Base-by-base conservation (phyloP, 1,140 invertebrate genomes). In the Oryzaephilus surinamensis region DNA sequence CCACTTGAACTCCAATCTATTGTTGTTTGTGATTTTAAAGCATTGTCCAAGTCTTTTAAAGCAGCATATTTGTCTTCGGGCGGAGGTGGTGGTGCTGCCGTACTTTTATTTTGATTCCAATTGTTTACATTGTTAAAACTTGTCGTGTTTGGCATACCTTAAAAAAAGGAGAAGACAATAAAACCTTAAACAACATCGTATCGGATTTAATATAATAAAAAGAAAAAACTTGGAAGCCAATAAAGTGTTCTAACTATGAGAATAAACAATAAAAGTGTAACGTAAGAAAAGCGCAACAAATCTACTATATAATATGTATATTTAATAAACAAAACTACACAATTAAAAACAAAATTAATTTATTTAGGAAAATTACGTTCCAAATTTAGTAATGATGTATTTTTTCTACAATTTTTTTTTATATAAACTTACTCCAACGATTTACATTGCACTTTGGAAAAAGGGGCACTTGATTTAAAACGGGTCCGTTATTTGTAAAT, bases 31-130 rank as follows among this genome's bases (percentile, higher is more conserved):
- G 38, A 39, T 30, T 58, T 60, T 16, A 60, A 40, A 30, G 56
- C 59, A 30, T 60, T 62, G 42, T 88, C 84, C 30, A 88, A 66
- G 62, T 87, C 83, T 63, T 86, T 86, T 1, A 88, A 67, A 12
- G 84, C 83, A 28, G 84, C 83, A 59, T 88, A 88, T 48, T 78
- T 71, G 61, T 88, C 84, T 62, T 81, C 80, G 15, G 26, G 32
- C 16, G 29, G 32, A 6, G 35, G 17, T 32, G 35, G 29, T 18
- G 42, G 36, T 34, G 33, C 34, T 34, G 32, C 36, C 15, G 26
- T 34, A 8, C 8, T 16, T 16, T 26, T 28, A 18, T 33, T 19
- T 6, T 43, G 24, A 17, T 43, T 31, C 43, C 43, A 45, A 18
- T 41, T 39, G 14, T 49, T 47, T 18, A 46, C 30, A 27, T 40